Conservation (phyloP, 2,113 vertebrate species). For the Apodemus speciosus region DNA sequence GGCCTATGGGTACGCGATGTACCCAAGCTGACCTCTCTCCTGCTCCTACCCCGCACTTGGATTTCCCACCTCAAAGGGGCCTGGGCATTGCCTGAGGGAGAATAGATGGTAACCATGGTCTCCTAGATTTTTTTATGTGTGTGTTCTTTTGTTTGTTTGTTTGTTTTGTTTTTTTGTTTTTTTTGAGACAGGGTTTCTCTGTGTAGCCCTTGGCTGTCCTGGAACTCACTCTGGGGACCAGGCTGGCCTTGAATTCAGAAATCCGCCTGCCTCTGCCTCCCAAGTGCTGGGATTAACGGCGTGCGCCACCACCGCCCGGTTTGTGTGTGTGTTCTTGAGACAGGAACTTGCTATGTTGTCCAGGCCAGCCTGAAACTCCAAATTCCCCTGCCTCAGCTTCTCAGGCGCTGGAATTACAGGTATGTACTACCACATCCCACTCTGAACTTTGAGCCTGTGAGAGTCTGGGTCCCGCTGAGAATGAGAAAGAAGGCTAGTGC, state of each 20-base stretch:
- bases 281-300: too few species aligned
- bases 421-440: not conserved
- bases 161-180: too few species aligned
- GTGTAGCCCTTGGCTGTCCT: too few species aligned
- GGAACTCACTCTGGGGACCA: too few species aligned
- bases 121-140: not conserved
- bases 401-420: not conserved
- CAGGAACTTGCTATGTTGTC: not conserved
- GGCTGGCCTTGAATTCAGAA: too few species aligned
- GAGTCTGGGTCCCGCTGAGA: not conserved
- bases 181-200: too few species aligned
- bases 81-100: not conserved
- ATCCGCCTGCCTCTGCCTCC: too few species aligned
- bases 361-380: not conserved
- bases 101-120: not conserved
- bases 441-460: not conserved
- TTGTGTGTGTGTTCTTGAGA: not conserved
- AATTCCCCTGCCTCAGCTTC: not conserved
- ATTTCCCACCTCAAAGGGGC: not conserved
- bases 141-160: too few species aligned
- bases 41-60: not conserved
- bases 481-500: not conserved
- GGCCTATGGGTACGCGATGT: accelerated
- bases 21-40: not conserved
- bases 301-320: too few species aligned